Conservation (phyloP, 2,797 vertebrate species). For the Chloroceryle inda region DNA sequence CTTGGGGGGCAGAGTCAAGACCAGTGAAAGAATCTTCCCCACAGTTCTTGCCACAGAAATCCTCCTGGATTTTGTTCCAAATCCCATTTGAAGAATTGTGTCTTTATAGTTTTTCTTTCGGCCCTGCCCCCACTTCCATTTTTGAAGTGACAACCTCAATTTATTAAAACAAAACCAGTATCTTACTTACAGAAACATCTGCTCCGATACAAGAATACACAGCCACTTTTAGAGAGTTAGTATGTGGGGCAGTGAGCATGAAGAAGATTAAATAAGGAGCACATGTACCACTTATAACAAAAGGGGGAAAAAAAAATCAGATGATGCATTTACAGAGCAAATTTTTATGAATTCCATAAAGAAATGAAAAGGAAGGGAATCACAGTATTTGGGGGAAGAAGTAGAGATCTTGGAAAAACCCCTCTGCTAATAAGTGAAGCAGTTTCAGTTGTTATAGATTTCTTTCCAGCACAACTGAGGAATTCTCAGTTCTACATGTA, state of each 20-base stretch:
- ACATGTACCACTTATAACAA: not conserved
- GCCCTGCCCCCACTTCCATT: not conserved
- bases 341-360: not conserved
- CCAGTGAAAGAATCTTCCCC: not conserved
- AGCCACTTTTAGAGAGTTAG: not conserved
- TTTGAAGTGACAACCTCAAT: not conserved
- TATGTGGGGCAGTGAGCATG: not conserved
- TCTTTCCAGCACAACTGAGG: not conserved
- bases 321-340: not conserved
- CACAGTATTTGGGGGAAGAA: not conserved
- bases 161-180: not conserved
- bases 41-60: not conserved
- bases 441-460: not conserved
- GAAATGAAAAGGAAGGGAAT: not conserved
- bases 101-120: not conserved
- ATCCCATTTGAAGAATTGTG: not conserved
- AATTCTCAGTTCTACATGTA: not conserved
- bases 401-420: not conserved
- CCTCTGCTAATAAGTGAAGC: not conserved
- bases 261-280: conserved; percentile 29
- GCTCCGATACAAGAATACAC: not conserved
- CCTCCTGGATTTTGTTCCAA: not conserved
- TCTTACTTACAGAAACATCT: conserved; percentile 9
- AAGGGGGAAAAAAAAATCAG: not conserved
- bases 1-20: not conserved